Evolutionary conservation across 2,888 invertebrate species (phyloP), one percentile per base, ranked within the genome.

Genomic region (Lasioglossum zephyrum): DNA sequence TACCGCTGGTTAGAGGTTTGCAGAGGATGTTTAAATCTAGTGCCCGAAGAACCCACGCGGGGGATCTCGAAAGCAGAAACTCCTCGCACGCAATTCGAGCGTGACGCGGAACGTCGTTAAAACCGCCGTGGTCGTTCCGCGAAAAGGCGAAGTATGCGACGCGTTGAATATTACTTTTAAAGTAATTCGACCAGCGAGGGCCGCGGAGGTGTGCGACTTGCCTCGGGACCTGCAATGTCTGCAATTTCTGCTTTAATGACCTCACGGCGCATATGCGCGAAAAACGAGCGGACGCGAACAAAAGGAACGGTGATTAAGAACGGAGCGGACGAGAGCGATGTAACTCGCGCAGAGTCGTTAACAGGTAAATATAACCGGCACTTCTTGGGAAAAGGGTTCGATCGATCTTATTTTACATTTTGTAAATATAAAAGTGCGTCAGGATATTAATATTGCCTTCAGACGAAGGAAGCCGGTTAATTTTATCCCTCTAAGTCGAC

Each of bases 201-300:
- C n/a, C 41, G 16, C 47, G 22, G 26, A 18, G 41, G 41, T 11
- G 11, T 1, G 8, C 22, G n/a, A 8, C 11, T 22, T 22, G 31
- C 63, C 22, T 4, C 9, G 22, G 41, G 41, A 31, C 63, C n/a
- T 4, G 66, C n/a, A 36, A 47, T 77, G n/a, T n/a, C 66, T 8
- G 76, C n/a, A 66, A 47, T 77, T 36, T 77, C 66, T 16, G 22
- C 47, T 77, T 47, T n/a, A 47, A 77, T n/a, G 66, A 66, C 47
- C 41, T 6, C 47, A 0, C 8, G 22, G 66, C 36, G n/a, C 44
- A 4, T 22, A 36, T 13, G 18, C 9, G 44, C 36, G 26, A 47
- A 31, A 26, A 44, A 63, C n/a, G 47, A 47, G 47, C 69, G 16
- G 47, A 11, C 76, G 76, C 16, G 60, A 49, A 31, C 41, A 26